Conservation (phyloP, 2,113 vertebrate species). For the Haemorhous mexicanus region DNA sequence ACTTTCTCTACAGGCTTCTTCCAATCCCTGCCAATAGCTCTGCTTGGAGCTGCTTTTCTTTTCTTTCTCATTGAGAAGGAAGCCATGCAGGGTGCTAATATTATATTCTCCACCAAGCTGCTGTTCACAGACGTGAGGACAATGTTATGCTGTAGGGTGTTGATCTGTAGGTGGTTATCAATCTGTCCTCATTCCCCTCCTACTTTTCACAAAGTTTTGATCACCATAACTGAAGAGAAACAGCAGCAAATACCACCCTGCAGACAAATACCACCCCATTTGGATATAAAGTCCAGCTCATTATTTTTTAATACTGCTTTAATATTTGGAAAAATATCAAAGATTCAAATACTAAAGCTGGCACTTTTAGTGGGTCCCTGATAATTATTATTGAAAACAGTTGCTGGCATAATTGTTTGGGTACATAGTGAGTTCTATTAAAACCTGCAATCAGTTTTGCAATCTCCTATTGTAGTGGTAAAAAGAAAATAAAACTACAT, state of each 20-base stretch:
- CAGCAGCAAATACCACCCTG: not conserved
- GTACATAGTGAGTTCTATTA: not conserved
- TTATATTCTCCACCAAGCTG: not conserved
- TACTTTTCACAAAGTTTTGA: not conserved
- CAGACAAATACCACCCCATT: not conserved
- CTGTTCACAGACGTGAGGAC: not conserved
- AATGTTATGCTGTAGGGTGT: not conserved
- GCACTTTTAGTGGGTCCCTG: not conserved
- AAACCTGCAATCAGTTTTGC: not conserved
- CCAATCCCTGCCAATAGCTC: not conserved
- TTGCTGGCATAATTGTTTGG: not conserved
- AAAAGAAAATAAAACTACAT: not conserved
- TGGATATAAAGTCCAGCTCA: not conserved
- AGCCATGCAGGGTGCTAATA: not conserved
- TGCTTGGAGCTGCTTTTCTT: not conserved
- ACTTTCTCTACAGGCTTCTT: not conserved
- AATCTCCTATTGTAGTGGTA: not conserved
- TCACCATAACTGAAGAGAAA: not conserved
- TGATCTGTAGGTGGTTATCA: not conserved
- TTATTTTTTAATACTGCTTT: not conserved
- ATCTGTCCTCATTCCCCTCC: not conserved
- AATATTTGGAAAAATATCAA: not conserved
- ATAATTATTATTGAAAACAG: not conserved
- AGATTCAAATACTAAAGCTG: not conserved
- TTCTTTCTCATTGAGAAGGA: not conserved